Conservation (phyloP, 2,113 vertebrate genomes). For the Dicentrarchus labrax region DNA sequence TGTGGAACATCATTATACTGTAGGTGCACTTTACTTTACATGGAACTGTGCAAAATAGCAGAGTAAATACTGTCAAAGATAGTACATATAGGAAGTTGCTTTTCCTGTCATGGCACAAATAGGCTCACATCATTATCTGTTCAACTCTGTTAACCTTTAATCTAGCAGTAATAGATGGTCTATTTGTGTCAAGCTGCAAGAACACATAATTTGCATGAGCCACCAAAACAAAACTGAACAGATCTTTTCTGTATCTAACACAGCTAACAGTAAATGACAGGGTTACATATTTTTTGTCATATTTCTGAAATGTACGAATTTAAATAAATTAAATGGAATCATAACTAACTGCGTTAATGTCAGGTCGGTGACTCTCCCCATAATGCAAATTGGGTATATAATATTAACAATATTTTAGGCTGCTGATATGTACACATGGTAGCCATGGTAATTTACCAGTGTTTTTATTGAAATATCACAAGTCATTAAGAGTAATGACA, state of each 20-base stretch:
- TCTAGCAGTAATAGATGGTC: background rate
- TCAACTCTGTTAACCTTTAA: constrained; percentile 12
- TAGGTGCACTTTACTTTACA: background rate
- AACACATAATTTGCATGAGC: constrained; percentile 17
- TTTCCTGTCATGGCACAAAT: background rate
- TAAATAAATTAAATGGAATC: constrained; percentile 6
- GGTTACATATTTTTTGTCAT: constrained; percentile 2
- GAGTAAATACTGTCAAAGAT: background rate
- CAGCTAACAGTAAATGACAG: constrained; percentile 8
- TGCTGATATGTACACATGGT: constrained; percentile 16
- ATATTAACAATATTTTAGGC: constrained; percentile 46
- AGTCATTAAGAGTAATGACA: constrained; percentile 11
- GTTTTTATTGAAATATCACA: constrained; percentile 23
- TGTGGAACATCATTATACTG: background rate
- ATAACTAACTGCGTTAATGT: constrained; percentile 1
- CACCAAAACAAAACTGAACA: constrained; percentile 12
- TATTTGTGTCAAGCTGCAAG: background rate
- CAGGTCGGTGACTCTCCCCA: constrained; percentile 22
- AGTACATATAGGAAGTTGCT: background rate
- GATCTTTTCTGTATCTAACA: background rate
- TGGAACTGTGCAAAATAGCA: background rate
- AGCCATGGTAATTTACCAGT: constrained; percentile 12
- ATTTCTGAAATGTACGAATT: constrained; percentile 1
- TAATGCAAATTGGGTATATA: constrained; percentile 20
- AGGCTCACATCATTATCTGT: background rate